Evolutionary conservation across 2,888 invertebrate genomes (phyloP), one percentile per base, ranked within the genome.

Genomic region (Chelonus formosanus): DNA sequence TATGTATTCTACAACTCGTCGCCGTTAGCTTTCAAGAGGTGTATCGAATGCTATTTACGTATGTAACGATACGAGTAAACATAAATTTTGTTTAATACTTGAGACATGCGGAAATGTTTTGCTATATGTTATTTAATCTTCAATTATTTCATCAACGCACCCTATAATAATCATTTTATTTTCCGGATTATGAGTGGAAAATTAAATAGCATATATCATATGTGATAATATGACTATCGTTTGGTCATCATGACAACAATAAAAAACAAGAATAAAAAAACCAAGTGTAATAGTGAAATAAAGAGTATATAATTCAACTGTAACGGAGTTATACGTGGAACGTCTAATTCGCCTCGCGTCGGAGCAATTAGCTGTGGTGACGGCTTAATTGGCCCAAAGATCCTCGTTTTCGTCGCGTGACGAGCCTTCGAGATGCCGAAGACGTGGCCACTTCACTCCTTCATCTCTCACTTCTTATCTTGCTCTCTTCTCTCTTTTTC

Each of bases 351-450:
- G 68, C 56, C 48, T 48, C 65, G 67, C 70, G 70, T 70, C 57
- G 66, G 60, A 67, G 74, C 74, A 79, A 79, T 80, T 80, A 80
- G 76, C 72, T 67, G 67, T 72, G 70, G 73, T 78, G 80, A 79
- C 77, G 80, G 73, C 73, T 78, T 80, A 79, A 80, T 80, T 80
- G 75, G 77, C 68, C 70, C 71, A 61, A 40, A 71, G 73, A 70
- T 74, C 70, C 74, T 71, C 73, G 74, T 75, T 75, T 78, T 79
- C 76, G 79, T 78, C 77, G 76, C 77, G 76, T 78, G 78, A 78
- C 75, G 73, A 67, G 71, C 65, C 60, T 60, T 36, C 60, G n/a
- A 60, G 43, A 60, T 36, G 58, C 58, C 47, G 35, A 35, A 31
- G 34, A 44, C 31, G 50, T 36, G 50, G 20, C 20, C 20, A 35